phyloP scores from a whole-genome alignment of 1,140 invertebrate species.

The Apis dorsata region DNA sequence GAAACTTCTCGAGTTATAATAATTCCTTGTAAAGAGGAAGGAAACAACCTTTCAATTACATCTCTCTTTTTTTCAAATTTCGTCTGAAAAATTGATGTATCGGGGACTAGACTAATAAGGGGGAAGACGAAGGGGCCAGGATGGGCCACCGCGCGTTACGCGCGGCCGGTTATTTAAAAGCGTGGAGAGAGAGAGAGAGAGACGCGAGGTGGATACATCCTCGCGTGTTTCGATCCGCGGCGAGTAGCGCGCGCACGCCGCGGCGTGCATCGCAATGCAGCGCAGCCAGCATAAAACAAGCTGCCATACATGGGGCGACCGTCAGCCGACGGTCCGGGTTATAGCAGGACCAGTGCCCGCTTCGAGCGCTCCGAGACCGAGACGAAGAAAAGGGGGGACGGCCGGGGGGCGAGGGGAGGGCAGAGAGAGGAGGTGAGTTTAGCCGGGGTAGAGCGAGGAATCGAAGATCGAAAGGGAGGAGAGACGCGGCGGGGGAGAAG shows the following conservation, averaged over 20 bases:
- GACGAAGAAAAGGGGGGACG: slow-evolving; percentile 47
- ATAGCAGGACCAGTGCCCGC: slow-evolving; percentile 71
- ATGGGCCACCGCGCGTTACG: slow-evolving; percentile 42
- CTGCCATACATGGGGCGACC: slow-evolving; percentile 80
- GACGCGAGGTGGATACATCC: slow-evolving; percentile 56
- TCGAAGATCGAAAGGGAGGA: not conserved
- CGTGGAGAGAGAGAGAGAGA: not conserved
- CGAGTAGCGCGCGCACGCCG: slow-evolving; percentile 23
- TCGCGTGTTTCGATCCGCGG: slow-evolving; percentile 69
- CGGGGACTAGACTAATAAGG: too few relatives aligned
- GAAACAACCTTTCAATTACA: too few relatives aligned
- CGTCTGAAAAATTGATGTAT: too few relatives aligned
- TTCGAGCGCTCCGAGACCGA: slow-evolving; percentile 38
- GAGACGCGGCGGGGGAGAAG: not conserved
- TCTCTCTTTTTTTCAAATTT: too few relatives aligned
- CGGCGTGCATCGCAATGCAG: slow-evolving; percentile 72
- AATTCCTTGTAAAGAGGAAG: too few relatives aligned
- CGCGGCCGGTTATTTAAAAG: slow-evolving; percentile 26
- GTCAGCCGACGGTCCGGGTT: slow-evolving; percentile 75
- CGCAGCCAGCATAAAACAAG: slow-evolving; percentile 78
- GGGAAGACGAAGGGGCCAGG: too few relatives aligned
- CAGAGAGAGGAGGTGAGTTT: not conserved
- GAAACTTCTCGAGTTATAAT: too few relatives aligned
- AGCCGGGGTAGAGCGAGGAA: not conserved
- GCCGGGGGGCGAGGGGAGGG: not conserved